Base-by-base conservation (phyloP, 2,797 vertebrate species). In the Alfaro cultratus region DNA sequence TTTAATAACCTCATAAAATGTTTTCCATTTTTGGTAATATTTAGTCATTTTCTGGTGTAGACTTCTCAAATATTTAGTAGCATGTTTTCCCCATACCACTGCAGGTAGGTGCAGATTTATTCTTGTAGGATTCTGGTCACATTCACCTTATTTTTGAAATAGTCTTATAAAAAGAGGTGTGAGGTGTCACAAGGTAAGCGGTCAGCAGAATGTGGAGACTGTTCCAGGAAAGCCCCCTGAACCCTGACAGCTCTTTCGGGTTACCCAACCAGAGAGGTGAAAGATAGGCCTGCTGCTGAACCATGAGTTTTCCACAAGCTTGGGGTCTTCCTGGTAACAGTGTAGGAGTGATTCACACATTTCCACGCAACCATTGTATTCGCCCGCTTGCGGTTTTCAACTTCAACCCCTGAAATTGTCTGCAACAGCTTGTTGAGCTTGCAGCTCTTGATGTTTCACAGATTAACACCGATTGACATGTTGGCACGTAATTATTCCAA, bases 331-430 rank as follows among this genome's bases (percentile, higher is more conserved):
- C 31, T 64, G 60, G 34, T 64, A 64, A 64, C 16, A 15, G 60
- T 64, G 60, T 64, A 21, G 60, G 60, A 64, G 60, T 64, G 60
- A 64, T 18, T 64, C 60, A 64, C 31, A 64, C 31, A 36, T 36
- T 64, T 64, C 31, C 31, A 64, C 31, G 36, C 60, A 64, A 36
- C 6, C 1, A 64, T 36, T 64, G 6, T 9, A 64, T 18, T 64
- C 7, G 31, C 18, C 60, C 8, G 2, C 34, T 34, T 64, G 31
- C 8, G 18, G 60, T 21, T 64, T 64, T 55, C 11, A 10, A 55
- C 26, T 12, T 55, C 53, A 55, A 55, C 53, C 9, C 53, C 29
- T 62, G 13, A 62, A 34, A 62, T 31, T 18, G 55, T 57, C n/a
- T 57, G 55, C n/a, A 29, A 31, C 55, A 29, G 12, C 2, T 29